Base-by-base conservation (phyloP, 2,888 invertebrate genomes). In the Polydesmus complanatus region DNA sequence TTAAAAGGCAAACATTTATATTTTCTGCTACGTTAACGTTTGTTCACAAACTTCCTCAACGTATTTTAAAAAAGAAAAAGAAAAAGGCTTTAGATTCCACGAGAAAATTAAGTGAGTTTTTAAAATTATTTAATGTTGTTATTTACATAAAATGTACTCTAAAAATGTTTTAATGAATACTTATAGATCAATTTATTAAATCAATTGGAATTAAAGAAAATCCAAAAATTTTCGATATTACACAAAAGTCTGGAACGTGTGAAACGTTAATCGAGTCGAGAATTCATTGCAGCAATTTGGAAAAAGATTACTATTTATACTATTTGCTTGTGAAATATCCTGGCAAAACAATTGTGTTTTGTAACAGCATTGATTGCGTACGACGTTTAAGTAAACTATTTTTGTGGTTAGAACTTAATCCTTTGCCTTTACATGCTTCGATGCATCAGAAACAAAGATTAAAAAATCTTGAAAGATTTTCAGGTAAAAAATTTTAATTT, bases 1-100 rank as follows among this genome's bases (percentile, higher is more conserved):
- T 67, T 27, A 68, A 68, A 49, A 77, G 96, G 1, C 96, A 98
- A 75, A 95, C 88, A 71, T 93, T 97, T 71, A 88, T 98, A 0
- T 97, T 96, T 77, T 98, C 97, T 0, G 98, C 98, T 18, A 98
- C 98, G 0, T 78, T 98, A 27, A 92, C 96, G 0, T 75, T 96
- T 71, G 86, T 92, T 0, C 94, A 95, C 65, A 66, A 69, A 66
- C 88, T 89, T 60, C 78, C 92, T 51, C 88, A 90, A 0, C 66
- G 75, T 62, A 60, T 70, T 1, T 61, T 68, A 27, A 67, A 69
- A 48, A 73, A 72, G 65, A 71, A 69, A 63, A 73, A 70, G 60
- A 70, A 68, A 48, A 68, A 11, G 66, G 70, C 26, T 56, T 71
- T 55, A 70, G 72, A 27, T 63, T 70, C 50, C 67, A 74, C 62